Evolutionary conservation across 2,888 invertebrate species (phyloP), one percentile per base, ranked within the genome.

Genomic region (Schrankia costaestrigalis): DNA sequence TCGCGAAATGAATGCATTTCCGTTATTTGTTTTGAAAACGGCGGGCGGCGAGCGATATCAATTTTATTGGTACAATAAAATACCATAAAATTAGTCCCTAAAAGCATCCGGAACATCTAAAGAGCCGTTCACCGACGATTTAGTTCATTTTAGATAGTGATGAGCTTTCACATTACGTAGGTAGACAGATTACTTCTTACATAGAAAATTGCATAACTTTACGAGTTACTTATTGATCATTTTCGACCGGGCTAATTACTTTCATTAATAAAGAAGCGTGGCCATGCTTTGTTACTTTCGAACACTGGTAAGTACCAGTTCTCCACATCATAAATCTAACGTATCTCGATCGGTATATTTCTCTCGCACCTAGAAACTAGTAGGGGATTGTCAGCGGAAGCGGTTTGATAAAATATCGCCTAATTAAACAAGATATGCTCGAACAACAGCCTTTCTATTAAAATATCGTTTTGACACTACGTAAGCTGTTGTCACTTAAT

Each of bases 391-490:
- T 62, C 56, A 60, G 58, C 67, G 71, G 73, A 70, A 68, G 64
- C 62, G 45, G 34, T 65, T 67, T 52, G 60, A 70, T 72, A 65
- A 70, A 65, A 65, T 67, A 71, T 73, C 59, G 50, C 41, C 68
- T 71, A 72, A 78, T 78, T 76, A 77, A 71, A 59, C 48, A 39
- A 39, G 55, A 63, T 65, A 52, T 48, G 56, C 39, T 47, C 46
- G 37, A 44, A 61, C 49, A 57, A 55, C 17, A 30, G 26, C 37
- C 55, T 56, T 61, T 66, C 58, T 57, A 32, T 32, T 35, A 28
- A 34, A 66, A 65, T 65, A 71, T 53, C 55, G 51, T 63, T 71
- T 67, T 75, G 77, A 78, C 74, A 74, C 56, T 42, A 43, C 56
- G 53, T 64, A 55, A 51, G 49, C 53, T 44, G 53, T 57, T 52